Evolutionary conservation across 1,140 invertebrate genomes (phyloP).

Genomic region (Plutomurus gul): DNA sequence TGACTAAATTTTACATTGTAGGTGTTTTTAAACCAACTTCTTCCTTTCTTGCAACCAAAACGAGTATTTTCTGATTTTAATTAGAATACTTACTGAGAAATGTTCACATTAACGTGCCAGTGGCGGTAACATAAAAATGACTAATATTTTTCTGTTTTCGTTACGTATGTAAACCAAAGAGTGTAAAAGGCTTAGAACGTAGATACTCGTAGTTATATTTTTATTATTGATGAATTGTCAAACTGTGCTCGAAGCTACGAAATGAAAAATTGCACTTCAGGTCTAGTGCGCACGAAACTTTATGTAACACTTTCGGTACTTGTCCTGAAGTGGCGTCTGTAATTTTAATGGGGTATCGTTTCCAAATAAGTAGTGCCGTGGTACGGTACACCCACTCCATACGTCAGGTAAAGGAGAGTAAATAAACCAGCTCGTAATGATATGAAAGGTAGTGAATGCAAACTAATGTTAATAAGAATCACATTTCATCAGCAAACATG

Average conservation of each 20-base stretch:
- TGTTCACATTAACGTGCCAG: no score
- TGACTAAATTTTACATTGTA: not conserved
- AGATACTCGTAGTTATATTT: no score
- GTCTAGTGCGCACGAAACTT: not conserved
- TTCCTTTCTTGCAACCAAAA: no score
- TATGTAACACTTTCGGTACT: not conserved
- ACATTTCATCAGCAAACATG: not conserved
- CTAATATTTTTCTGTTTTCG: no score
- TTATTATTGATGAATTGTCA: constrained; percentile 6
- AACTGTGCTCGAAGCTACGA: not conserved
- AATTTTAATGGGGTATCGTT: not conserved
- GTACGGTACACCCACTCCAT: not conserved
- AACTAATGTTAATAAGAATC: not conserved
- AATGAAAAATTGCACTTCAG: not conserved
- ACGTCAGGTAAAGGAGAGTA: not conserved
- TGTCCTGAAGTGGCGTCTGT: not conserved
- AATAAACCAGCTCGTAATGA: not conserved
- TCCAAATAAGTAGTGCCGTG: not conserved
- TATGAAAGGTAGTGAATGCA: not conserved
- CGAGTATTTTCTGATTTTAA: no score
- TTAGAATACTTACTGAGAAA: no score
- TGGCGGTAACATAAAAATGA: no score
- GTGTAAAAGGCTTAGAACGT: no score
- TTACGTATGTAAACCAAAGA: no score
- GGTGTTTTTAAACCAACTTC: not conserved